Base-by-base conservation (phyloP, 92 coral and sea anemone species). In the Nematostella vectensis region DNA sequence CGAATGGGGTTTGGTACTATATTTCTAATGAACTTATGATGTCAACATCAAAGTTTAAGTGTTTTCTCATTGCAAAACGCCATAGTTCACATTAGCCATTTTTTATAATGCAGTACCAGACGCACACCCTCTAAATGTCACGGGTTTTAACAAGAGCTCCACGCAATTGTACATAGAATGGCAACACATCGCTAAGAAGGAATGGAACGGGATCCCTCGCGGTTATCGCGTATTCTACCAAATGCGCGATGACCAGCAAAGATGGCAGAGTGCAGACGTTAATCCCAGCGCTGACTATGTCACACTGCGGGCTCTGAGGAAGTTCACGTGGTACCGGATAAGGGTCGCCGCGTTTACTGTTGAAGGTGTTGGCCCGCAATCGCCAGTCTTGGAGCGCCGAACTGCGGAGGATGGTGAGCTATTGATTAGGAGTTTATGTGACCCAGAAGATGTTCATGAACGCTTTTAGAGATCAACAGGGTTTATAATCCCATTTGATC, bases 371-470 rank as follows among this genome's bases (percentile, higher is more conserved):
- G 99, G 99, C 18, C 99, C 98, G 15, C 38, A 31, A 2, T 60
- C 99, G 48, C 71, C 78, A 2, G 45, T 33, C 13, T 24, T 74
- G 11, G 50, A 26, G 27, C 25, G 80, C 42, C 63, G 62, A 48
- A 93, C 99, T 21, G 62, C 65, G 3, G 99, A 93, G 66, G 99
- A 93, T 56, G 99, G 99, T 93, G 69, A 59, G 76, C 33, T n/a
- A n/a, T n/a, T n/a, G n/a, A n/a, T n/a, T n/a, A n/a, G n/a, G n/a
- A n/a, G n/a, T n/a, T n/a, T n/a, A n/a, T n/a, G n/a, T n/a, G n/a
- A n/a, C n/a, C n/a, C n/a, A n/a, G n/a, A n/a, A n/a, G 18, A 19
- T 13, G 23, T 28, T 24, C 26, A n/a, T n/a, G n/a, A n/a, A n/a
- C n/a, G n/a, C n/a, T n/a, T n/a, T n/a, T n/a, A n/a, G n/a, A n/a